These are phyloP conservation scores for Macrostomum lignano DNA, from an alignment of 1,140 invertebrate species.

Conservation along the genomic window DNA sequence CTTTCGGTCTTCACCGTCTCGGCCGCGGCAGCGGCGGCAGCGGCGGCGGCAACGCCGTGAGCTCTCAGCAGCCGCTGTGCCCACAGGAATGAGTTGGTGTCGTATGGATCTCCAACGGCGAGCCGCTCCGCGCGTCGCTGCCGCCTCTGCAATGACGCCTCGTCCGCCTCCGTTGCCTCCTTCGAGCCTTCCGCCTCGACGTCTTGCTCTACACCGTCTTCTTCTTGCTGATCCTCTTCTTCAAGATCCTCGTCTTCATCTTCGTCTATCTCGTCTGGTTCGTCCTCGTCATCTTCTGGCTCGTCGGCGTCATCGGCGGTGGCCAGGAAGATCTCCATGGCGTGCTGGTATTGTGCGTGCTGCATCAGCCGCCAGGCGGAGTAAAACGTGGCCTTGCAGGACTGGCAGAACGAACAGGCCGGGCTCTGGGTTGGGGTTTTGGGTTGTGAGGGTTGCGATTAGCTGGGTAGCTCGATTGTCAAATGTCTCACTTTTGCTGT, in stretches of 20 bases:
- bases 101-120: constrained; percentile 6
- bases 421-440: too few relatives aligned
- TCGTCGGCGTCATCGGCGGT: constrained; percentile 7
- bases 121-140: constrained; percentile 8
- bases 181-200: constrained; percentile 42
- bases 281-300: constrained; percentile 9
- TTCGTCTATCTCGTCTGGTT: constrained; percentile 13
- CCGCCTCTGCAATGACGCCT: not conserved
- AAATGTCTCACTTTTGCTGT: too few relatives aligned
- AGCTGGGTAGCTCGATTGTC: too few relatives aligned
- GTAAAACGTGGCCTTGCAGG: constrained; percentile 56
- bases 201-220: constrained; percentile 9
- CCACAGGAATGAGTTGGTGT: constrained; percentile 13
- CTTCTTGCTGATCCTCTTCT: constrained; percentile 19
- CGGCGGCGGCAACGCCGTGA: too few relatives aligned
- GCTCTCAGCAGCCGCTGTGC: too few relatives aligned
- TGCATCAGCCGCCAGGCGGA: constrained; percentile 76
- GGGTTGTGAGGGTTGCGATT: too few relatives aligned
- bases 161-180: constrained; percentile 11
- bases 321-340: constrained; percentile 49
- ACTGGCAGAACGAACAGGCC: constrained; percentile 67
- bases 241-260: constrained; percentile 30
- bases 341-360: constrained; percentile 68
- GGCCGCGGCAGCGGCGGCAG: too few relatives aligned
- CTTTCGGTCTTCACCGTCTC: too few relatives aligned